Evolutionary conservation across 2,888 invertebrate species (phyloP).

Genomic region (Marronus borbonicus): DNA sequence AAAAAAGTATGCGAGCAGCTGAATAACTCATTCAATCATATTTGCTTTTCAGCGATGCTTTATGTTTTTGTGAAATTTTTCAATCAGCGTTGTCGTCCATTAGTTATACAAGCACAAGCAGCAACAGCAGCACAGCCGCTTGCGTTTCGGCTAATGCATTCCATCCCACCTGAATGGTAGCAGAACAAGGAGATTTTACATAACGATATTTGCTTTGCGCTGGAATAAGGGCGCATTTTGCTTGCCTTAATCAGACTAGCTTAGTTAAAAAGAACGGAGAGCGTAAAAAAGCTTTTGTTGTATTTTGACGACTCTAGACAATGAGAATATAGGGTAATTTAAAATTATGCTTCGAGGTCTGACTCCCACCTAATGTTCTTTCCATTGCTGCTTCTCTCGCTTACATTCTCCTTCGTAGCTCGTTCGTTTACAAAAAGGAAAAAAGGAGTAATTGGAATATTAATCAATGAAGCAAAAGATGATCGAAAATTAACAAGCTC

Average conservation of each 20-base stretch:
- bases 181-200: constrained; percentile 67
- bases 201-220: constrained; percentile 66
- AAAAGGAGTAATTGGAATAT: constrained; percentile 26
- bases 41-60: constrained; percentile 64
- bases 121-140: constrained; percentile 52
- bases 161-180: constrained; percentile 65
- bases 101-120: constrained; percentile 67
- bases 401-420: constrained; percentile 28
- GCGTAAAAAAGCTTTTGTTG: constrained; percentile 67
- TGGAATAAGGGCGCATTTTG: constrained; percentile 68
- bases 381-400: constrained; percentile 17
- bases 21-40: constrained; percentile 66
- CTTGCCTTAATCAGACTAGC: constrained; percentile 69
- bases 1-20: constrained; percentile 29
- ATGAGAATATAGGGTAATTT: constrained; percentile 67
- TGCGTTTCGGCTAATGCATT: constrained; percentile 68
- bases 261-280: constrained; percentile 60
- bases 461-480: constrained; percentile 36
- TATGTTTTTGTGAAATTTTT: constrained; percentile 69
- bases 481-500: constrained; percentile 26
- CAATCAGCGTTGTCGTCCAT: constrained; percentile 70
- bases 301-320: constrained; percentile 68
- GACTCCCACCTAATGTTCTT: constrained; percentile 45
- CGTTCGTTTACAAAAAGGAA: constrained; percentile 8
- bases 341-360: constrained; percentile 58